These are phyloP conservation scores for Asarcornis scutulata DNA, from an alignment of 2,113 vertebrate species.

Conservation along the genomic window DNA sequence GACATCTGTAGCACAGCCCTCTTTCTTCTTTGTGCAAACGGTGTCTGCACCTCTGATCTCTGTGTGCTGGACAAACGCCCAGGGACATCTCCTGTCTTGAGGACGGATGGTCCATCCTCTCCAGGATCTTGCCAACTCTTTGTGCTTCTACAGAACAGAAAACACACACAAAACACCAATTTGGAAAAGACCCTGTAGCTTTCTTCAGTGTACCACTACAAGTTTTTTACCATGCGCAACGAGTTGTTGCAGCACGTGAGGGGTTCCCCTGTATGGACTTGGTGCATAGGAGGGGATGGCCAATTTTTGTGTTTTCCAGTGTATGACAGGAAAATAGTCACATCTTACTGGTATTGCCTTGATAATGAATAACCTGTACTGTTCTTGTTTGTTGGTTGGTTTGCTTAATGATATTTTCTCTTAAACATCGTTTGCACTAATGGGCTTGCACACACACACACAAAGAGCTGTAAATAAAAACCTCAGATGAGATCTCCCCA, in stretches of 20 bases:
- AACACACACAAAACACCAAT: background rate
- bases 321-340: background rate
- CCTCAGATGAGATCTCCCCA: background rate
- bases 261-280: background rate
- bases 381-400: background rate
- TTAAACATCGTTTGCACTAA: background rate
- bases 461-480: background rate
- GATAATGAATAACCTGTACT: background rate
- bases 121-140: background rate
- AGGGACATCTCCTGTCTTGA: background rate
- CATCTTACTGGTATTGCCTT: background rate
- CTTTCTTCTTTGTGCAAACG: background rate
- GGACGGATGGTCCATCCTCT: accelerated
- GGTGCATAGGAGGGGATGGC: too few relatives aligned
- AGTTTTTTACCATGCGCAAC: background rate
- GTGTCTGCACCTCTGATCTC: accelerated
- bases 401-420: background rate
- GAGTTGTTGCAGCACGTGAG: accelerated
- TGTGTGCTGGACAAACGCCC: background rate
- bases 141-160: background rate
- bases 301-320: background rate
- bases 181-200: background rate
- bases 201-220: accelerated
- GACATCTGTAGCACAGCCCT: background rate
- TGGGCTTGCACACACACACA: background rate